phyloP scores from a whole-genome alignment of 92 coral and sea anemone genomes.

The Virgularia gustaviana region DNA sequence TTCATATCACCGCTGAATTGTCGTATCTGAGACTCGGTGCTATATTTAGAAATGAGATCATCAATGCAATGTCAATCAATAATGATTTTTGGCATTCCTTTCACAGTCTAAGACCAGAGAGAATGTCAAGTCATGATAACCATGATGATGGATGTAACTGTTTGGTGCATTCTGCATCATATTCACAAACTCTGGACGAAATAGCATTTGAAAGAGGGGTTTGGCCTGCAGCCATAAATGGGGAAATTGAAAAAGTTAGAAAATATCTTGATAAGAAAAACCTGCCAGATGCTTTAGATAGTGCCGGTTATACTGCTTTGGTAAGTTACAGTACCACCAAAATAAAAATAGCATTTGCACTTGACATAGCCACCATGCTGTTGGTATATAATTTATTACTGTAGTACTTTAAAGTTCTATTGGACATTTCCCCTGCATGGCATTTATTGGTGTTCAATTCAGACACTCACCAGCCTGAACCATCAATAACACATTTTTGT shows the following conservation, averaged over 20 bases:
- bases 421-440: too few relatives aligned
- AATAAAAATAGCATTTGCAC: too few relatives aligned
- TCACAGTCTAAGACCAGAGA: background rate
- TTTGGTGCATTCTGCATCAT: conserved; percentile 52
- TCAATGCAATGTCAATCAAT: background rate
- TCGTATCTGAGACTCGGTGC: background rate
- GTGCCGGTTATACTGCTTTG: conserved; percentile 89
- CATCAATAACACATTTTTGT: too few relatives aligned
- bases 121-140: conserved; percentile 20
- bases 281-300: conserved; percentile 63
- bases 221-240: conserved; percentile 89
- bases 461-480: too few relatives aligned
- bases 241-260: conserved; percentile 57
- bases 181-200: conserved; percentile 70
- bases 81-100: background rate
- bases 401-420: too few relatives aligned
- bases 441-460: too few relatives aligned
- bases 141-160: conserved; percentile 52
- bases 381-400: too few relatives aligned
- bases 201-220: conserved; percentile 93
- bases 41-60: background rate
- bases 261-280: conserved; percentile 63
- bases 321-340: too few relatives aligned
- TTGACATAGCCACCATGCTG: too few relatives aligned
- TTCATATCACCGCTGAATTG: background rate